Percentiles rank a stretch among this genome's conserved stretches.
Evolutionary conservation across 2,113 vertebrate species (phyloP).

Genomic region (Semnornis frantzii): DNA sequence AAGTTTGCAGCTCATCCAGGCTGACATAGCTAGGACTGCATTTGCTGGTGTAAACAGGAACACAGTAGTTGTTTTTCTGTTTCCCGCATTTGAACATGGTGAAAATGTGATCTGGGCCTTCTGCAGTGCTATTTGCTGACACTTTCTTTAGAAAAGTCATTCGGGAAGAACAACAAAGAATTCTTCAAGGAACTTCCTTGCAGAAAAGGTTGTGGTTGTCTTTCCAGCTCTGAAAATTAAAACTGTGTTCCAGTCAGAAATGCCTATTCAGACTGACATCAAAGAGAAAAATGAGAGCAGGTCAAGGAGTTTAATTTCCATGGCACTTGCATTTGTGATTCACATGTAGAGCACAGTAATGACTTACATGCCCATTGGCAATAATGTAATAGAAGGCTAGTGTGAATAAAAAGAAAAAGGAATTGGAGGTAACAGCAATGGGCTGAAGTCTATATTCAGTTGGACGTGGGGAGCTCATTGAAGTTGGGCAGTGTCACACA

Average conservation of each 20-base stretch:
- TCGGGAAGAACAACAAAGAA: constrained; percentile 20
- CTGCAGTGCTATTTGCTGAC: background rate
- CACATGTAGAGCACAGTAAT: constrained; percentile 42
- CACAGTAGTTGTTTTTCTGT: background rate
- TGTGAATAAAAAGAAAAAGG: constrained; percentile 27
- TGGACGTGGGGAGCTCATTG: background rate
- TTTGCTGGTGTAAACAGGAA: background rate
- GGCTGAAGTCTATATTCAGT: background rate
- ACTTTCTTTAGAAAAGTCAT: background rate
- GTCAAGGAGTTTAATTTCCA: constrained; percentile 75
- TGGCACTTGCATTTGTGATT: constrained; percentile 65
- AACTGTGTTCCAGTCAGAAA: constrained; percentile 62
- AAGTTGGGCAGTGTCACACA: background rate
- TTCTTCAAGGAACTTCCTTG: background rate
- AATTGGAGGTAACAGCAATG: background rate
- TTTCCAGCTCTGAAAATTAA: constrained; percentile 59
- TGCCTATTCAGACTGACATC: constrained; percentile 69
- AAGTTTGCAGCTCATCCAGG: background rate
- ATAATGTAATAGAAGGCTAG: constrained; percentile 33
- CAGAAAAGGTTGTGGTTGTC: constrained; percentile 36
- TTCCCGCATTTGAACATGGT: background rate
- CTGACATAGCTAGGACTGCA: too few species aligned
- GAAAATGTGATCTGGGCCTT: background rate
- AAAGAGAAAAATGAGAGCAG: constrained; percentile 61
- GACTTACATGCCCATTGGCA: constrained; percentile 72